These are phyloP conservation scores for Pantherophis alleghaniensis DNA, from an alignment of 2,797 vertebrate genomes.

Conservation along the genomic window DNA sequence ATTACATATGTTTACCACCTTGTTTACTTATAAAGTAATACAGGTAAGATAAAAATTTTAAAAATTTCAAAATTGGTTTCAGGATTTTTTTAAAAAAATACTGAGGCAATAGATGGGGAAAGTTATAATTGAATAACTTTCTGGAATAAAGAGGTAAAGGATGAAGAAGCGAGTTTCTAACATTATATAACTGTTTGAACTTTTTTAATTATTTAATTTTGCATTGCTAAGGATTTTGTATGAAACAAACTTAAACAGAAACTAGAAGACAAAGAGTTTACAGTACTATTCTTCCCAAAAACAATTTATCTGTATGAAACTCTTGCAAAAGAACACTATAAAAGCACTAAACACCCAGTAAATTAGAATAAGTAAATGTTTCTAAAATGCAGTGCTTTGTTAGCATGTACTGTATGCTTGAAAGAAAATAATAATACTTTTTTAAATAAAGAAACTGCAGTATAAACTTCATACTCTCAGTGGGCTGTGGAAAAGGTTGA, in stretches of 20 bases:
- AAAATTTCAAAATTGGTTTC: not conserved
- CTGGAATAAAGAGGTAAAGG: not conserved
- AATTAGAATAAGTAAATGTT: constrained; percentile 25
- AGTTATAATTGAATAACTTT: not conserved
- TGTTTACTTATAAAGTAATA: not conserved
- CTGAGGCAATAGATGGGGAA: not conserved
- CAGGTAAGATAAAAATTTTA: not conserved
- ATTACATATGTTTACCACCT: not conserved
- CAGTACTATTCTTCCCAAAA: constrained; percentile 1
- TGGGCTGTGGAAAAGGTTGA: constrained; percentile 32
- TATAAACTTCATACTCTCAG: constrained; percentile 33
- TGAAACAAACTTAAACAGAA: constrained; percentile 4
- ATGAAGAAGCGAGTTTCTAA: not conserved
- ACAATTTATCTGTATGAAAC: constrained; percentile 9
- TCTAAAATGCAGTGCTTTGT: not conserved
- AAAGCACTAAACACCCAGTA: not conserved
- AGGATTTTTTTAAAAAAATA: not conserved
- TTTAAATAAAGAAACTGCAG: not conserved
- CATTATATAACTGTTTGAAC: not conserved
- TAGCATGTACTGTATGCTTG: constrained; percentile 26
- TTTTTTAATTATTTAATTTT: not conserved
- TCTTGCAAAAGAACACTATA: not conserved
- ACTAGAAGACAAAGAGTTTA: not conserved
- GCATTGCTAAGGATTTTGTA: constrained; percentile 14
- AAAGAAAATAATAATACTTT: constrained; percentile 15